Conservation (phyloP, 2,888 invertebrate species). For the Erebia palarica region DNA sequence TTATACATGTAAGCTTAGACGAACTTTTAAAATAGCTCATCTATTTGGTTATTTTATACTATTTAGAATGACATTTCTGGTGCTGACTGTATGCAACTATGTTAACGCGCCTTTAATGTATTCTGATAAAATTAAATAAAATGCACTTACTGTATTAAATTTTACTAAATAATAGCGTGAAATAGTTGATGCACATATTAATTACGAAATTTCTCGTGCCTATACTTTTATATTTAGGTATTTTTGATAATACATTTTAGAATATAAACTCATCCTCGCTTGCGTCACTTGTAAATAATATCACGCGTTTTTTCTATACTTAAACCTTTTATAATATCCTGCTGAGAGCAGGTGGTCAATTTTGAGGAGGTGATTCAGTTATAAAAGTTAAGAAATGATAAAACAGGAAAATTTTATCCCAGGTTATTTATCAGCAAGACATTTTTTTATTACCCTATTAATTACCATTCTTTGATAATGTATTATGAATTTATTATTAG, state of each 20-base stretch:
- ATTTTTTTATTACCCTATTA: no score
- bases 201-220: slow-evolving; percentile 78
- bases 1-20: background rate
- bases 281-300: slow-evolving; percentile 55
- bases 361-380: background rate
- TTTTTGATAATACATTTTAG: slow-evolving; percentile 61
- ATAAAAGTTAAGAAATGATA: no score
- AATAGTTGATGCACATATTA: slow-evolving; percentile 64
- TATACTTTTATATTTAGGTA: slow-evolving; percentile 74
- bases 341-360: background rate
- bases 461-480: no score
- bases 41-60: no score
- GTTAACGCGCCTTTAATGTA: slow-evolving; percentile 34
- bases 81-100: slow-evolving; percentile 18
- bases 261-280: slow-evolving; percentile 43
- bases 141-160: slow-evolving; percentile 44
- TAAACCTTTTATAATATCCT: slow-evolving; percentile 27
- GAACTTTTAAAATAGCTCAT: no score
- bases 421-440: no score
- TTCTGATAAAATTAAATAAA: slow-evolving; percentile 16
- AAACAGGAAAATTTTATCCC: no score
- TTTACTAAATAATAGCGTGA: slow-evolving; percentile 45
- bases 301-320: slow-evolving; percentile 43
- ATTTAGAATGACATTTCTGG: background rate
- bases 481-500: background rate